phyloP scores from a whole-genome alignment of 2,797 vertebrate species.

The Octomys mimax region DNA sequence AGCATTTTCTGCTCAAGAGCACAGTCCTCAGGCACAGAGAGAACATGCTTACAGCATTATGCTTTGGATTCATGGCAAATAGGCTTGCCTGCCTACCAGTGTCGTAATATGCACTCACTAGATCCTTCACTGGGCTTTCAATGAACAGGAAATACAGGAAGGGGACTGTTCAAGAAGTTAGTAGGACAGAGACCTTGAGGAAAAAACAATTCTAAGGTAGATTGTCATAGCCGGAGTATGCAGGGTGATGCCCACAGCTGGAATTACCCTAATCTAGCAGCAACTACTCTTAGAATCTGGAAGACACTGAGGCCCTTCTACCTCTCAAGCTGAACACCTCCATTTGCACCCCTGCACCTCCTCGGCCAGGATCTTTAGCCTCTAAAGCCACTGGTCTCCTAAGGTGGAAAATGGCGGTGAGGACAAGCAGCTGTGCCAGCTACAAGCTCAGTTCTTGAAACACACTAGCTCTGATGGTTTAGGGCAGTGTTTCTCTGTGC shows the following conservation, averaged over 20 bases:
- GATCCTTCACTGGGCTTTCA: neutral
- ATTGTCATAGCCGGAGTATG: neutral
- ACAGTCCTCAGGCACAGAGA: neutral
- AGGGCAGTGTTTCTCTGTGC: neutral
- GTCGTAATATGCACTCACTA: accelerated
- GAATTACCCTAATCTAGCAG: neutral
- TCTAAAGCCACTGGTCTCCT: neutral
- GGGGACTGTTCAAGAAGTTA: neutral
- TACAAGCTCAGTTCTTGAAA: neutral
- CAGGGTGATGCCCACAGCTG: accelerated
- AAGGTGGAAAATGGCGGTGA: neutral
- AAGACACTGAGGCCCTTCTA: neutral
- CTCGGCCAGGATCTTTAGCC: neutral
- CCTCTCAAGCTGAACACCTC: neutral
- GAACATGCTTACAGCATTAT: neutral
- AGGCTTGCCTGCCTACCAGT: neutral
- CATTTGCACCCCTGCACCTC: neutral
- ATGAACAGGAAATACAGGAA: accelerated
- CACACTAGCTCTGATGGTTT: neutral
- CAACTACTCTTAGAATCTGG: neutral
- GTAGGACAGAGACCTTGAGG: neutral
- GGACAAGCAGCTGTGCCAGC: neutral
- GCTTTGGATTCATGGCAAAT: neutral
- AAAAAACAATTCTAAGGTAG: neutral
- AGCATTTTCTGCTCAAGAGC: too few species aligned